Base-by-base conservation (phyloP, 2,797 vertebrate species). In the Bovichtus diacanthus region DNA sequence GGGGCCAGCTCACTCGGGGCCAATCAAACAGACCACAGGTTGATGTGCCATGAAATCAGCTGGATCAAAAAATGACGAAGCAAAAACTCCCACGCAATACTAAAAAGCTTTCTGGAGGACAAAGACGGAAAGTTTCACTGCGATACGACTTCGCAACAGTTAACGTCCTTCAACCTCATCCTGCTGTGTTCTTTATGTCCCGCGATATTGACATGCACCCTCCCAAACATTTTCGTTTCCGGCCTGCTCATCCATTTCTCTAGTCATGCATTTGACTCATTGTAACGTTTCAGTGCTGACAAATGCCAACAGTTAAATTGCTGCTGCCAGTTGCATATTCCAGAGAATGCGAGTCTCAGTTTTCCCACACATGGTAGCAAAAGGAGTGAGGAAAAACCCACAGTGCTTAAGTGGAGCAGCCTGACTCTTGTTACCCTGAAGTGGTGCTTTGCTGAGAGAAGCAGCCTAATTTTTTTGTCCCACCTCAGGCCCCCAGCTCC, bases 391-490 rank as follows among this genome's bases (percentile, higher is more conserved):
- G 62, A 50, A 67, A 81, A 71, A 53, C 27, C 77, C 60, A 59
- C 51, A 61, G 36, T 1, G 34, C 38, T 74, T 81, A 87, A 92
- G 80, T 88, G 75, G 71, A 85, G 63, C 73, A 76, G 84, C 76
- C 80, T 86, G 87, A 90, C 77, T 83, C 76, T 61, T 74, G 84
- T 89, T 90, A 86, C 61, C 39, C 61, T 81, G 64, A 83, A 90
- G 82, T 67, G 34, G 49, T 27, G 55, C 77, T 85, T 74, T 63
- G 74, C 75, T 80, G 73, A 81, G 74, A 54, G 38, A 77, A 60
- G 74, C 72, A 62, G 51, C 12, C 71, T 70, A 7, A 43, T 81
- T 74, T 80, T 74, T 76, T 63, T 61, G 54, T 64, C 39, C 38
- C 51, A 79, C 79, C 74, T 79, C 78, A 51, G 49, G 51, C 61